Base-by-base conservation (phyloP, 2,797 vertebrate species). In the Synanceia verrucosa region DNA sequence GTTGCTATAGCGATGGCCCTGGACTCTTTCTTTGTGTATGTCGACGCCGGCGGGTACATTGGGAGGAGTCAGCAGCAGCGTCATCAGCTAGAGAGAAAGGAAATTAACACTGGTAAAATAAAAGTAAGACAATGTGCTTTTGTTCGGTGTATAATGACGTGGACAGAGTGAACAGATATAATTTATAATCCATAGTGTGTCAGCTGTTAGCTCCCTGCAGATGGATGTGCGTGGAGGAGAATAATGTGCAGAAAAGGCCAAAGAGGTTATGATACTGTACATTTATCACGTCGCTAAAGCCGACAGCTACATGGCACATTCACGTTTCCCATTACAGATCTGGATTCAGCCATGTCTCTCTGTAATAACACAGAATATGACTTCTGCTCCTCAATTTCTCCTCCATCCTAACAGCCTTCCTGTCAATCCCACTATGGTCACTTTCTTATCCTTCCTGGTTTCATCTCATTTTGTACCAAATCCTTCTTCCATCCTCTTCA, bases 1-100 rank as follows among this genome's bases (percentile, higher is more conserved):
- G 91, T 86, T 94, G 85, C 88, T 68, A 70, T 91, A 94, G 88
- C 93, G 95, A 86, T 94, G 95, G 74, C 89, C 1, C 1, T 79
- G 80, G 67, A 86, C 87, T 77, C 94, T 94, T 0, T 97, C 96
- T 92, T 94, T 96, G 89, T 94, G 95, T 62, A 87, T 67, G 34
- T 98, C 96, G 18, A 92, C 89, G 88, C 91, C 93, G 0, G 86
- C 65, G 41, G 95, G 93, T 65, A 95, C 85, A 21, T 95, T 95
- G n/a, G 96, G 95, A 3, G 97, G 96, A 68, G 96, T 95, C 70
- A 98, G 94, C 79, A 99, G 95, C 82, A 99, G 95, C 87, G 96
- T 97, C 95, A 95, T 97, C 67, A 99, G 92, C 98, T 99, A 87
- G 70, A 69, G 73, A 64, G 37, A 50, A 51, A 23, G 8, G 7